Conservation (phyloP, 2,113 vertebrate species). For the Notothenia rossii region DNA sequence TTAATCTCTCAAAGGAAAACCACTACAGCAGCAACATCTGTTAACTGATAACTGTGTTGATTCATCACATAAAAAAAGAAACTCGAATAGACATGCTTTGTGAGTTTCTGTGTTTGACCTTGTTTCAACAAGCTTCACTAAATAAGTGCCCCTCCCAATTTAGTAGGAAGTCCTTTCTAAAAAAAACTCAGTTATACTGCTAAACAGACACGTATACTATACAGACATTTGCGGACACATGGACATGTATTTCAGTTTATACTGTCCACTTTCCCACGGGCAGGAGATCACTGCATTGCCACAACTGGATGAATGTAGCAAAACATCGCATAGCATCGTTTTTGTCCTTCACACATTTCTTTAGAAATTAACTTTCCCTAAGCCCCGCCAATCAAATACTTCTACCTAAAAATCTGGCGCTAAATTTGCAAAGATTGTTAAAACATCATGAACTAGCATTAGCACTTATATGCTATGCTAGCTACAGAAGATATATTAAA, state of each 20-base stretch:
- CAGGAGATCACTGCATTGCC: not conserved
- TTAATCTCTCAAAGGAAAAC: not conserved
- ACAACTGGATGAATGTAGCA: not conserved
- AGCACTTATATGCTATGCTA: too few relatives aligned
- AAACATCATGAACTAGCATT: too few relatives aligned
- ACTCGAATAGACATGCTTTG: not conserved
- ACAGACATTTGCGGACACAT: too few relatives aligned
- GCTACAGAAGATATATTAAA: too few relatives aligned
- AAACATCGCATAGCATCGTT: too few relatives aligned
- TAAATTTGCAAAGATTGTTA: too few relatives aligned
- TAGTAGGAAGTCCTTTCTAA: not conserved
- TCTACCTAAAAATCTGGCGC: too few relatives aligned
- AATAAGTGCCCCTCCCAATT: not conserved
- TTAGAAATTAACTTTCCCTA: not conserved
- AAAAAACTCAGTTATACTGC: too few relatives aligned
- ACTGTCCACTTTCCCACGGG: too few relatives aligned
- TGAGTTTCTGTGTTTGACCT: not conserved
- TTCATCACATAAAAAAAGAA: not conserved
- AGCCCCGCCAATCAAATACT: too few relatives aligned
- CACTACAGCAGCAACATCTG: rapidly evolving
- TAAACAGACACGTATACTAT: too few relatives aligned
- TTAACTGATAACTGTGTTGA: not conserved
- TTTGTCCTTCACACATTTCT: not conserved
- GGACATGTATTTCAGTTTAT: too few relatives aligned
- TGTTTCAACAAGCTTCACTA: not conserved